These are phyloP conservation scores for Atta cephalotes DNA, from an alignment of 1,140 invertebrate species.

Conservation along the genomic window DNA sequence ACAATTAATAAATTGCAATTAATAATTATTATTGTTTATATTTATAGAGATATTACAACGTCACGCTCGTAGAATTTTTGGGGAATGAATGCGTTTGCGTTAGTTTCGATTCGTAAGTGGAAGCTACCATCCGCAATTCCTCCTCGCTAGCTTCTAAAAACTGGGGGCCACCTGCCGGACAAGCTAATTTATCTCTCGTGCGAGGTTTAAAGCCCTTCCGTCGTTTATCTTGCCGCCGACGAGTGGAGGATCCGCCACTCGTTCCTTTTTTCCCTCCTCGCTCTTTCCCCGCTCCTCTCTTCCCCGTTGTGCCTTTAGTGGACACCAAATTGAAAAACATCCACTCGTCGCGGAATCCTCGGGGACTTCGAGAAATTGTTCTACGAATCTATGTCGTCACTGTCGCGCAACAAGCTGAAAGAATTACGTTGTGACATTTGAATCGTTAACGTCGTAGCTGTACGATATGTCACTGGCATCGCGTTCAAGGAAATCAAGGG, in stretches of 20 bases:
- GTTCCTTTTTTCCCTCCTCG: constrained; percentile 64
- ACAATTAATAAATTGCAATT: not conserved
- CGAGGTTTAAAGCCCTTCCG: constrained; percentile 80
- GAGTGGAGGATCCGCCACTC: constrained; percentile 72
- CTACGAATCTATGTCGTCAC: constrained; percentile 33
- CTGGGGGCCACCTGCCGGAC: constrained; percentile 76
- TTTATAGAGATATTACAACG: not conserved
- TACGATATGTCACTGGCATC: constrained; percentile 17
- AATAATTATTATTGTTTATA: not conserved
- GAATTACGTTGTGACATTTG: constrained; percentile 43
- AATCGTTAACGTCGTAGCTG: constrained; percentile 26
- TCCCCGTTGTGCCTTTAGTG: constrained; percentile 37
- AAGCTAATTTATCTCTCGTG: constrained; percentile 82
- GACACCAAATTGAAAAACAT: constrained; percentile 76
- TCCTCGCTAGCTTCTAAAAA: constrained; percentile 73
- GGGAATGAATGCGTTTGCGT: constrained; percentile 44
- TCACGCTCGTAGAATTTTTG: not conserved
- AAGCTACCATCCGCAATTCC: constrained; percentile 69
- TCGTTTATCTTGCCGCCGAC: constrained; percentile 82
- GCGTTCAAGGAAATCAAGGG: constrained; percentile 8
- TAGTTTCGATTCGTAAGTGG: constrained; percentile 64
- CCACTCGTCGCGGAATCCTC: constrained; percentile 45
- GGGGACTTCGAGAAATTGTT: constrained; percentile 52
- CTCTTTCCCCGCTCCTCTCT: not conserved
- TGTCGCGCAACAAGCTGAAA: constrained; percentile 23